Percentiles rank a stretch among this genome's conserved stretches.
phyloP scores from a whole-genome alignment of 2,888 invertebrate species.

The Tenthredo distinguenda region DNA sequence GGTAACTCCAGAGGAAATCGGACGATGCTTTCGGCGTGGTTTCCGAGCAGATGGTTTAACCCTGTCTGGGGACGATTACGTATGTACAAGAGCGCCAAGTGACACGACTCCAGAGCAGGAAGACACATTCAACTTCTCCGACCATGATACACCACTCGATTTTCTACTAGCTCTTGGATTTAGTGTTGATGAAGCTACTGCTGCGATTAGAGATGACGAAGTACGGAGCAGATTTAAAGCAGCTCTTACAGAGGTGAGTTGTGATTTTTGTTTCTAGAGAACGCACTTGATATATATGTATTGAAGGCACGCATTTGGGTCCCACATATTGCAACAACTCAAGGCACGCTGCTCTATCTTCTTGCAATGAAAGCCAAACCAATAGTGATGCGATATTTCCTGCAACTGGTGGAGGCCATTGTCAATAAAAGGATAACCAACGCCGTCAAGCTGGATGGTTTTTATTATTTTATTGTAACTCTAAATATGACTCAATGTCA shows the following conservation, averaged over 20 bases:
- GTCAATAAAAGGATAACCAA: conserved; percentile 69
- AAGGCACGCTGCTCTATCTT: conserved; percentile 67
- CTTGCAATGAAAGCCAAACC: conserved; percentile 67
- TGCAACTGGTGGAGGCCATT: conserved; percentile 70
- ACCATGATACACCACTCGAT: conserved; percentile 66
- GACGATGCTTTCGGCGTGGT: conserved; percentile 66
- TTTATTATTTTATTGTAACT: conserved; percentile 55
- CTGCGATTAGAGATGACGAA: conserved; percentile 68
- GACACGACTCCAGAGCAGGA: conserved; percentile 57
- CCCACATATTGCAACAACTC: conserved; percentile 66
- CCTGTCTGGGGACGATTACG: conserved; percentile 62
- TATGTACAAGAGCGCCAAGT: conserved; percentile 48
- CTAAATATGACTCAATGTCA: conserved; percentile 15
- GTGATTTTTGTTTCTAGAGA: conserved; percentile 22
- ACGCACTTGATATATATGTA: conserved; percentile 43
- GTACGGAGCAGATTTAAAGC: conserved; percentile 66
- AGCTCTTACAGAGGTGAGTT: conserved; percentile 67
- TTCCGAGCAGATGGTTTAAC: conserved; percentile 66
- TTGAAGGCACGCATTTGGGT: conserved; percentile 69
- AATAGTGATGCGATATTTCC: conserved; percentile 68
- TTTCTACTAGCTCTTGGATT: conserved; percentile 67
- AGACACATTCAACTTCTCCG: conserved; percentile 67
- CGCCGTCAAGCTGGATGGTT: conserved; percentile 68
- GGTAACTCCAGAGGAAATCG: conserved; percentile 63
- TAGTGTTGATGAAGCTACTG: conserved; percentile 69